Conservation (phyloP, 2,113 vertebrate species). For the Phalacrocorax aristotelis region DNA sequence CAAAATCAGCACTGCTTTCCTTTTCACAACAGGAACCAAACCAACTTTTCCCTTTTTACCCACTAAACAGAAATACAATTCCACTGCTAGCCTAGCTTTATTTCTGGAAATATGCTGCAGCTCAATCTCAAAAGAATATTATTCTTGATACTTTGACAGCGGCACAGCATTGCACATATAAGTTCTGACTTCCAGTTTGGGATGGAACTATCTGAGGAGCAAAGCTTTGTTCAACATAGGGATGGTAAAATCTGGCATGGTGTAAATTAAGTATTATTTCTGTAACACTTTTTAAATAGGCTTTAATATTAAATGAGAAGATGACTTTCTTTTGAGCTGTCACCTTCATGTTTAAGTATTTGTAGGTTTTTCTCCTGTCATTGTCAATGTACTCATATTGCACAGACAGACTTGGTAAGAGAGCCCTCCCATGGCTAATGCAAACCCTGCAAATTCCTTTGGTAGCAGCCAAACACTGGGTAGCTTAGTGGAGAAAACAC, state of each 20-base stretch:
- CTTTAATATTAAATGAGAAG: neutral
- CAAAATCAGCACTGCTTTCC: neutral
- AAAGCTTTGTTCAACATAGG: neutral
- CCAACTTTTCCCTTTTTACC: neutral
- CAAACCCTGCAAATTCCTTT: neutral
- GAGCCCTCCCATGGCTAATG: neutral
- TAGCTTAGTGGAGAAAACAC: neutral
- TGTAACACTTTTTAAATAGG: neutral
- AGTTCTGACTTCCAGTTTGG: neutral
- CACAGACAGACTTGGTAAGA: neutral
- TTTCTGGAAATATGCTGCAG: neutral
- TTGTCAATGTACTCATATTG: neutral
- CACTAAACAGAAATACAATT: neutral
- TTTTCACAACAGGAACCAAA: neutral
- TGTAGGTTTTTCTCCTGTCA: neutral
- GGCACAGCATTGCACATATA: neutral
- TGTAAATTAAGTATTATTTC: neutral
- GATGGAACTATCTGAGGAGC: neutral
- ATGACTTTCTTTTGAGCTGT: neutral
- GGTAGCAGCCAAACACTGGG: neutral
- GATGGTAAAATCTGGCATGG: neutral
- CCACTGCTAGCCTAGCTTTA: neutral
- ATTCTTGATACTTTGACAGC: neutral
- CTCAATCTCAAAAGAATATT: neutral
- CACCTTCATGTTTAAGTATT: neutral